Conservation (phyloP, 1,140 invertebrate species). For the Mactra quadrangularis region DNA sequence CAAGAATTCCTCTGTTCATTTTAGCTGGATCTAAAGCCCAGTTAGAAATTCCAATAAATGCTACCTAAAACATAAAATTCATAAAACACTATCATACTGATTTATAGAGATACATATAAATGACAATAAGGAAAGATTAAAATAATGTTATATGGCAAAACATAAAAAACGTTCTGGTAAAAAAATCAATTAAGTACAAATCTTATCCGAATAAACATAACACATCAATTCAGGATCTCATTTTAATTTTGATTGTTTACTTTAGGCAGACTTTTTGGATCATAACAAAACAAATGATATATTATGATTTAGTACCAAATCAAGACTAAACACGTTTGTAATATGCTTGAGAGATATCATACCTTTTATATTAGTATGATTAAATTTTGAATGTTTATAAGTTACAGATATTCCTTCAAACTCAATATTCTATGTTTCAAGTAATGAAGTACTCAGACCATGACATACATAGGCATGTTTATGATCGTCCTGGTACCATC, state of each 20-base stretch:
- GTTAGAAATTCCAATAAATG: conserved; percentile 76
- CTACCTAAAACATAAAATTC: conserved; percentile 54
- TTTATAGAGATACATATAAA: background rate
- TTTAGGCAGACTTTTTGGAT: background rate
- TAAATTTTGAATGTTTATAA: background rate
- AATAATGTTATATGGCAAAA: too few species aligned
- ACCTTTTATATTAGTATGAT: background rate
- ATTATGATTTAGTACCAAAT: too few species aligned
- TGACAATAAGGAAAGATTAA: background rate
- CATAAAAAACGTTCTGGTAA: too few species aligned
- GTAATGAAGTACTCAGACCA: background rate
- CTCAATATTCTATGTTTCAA: background rate
- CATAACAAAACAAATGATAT: background rate
- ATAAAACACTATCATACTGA: background rate
- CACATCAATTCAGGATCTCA: background rate
- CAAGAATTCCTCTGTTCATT: conserved; percentile 74
- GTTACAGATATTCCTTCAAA: background rate
- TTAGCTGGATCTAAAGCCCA: conserved; percentile 77
- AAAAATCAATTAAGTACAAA: background rate
- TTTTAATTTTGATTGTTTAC: background rate
- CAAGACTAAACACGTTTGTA: too few species aligned
- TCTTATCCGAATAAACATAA: background rate
- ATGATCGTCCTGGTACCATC: background rate
- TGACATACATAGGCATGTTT: background rate
- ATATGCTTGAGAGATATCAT: too few species aligned